Conservation (phyloP, 2,888 invertebrate genomes). For the Lasioglossum figueresi region DNA sequence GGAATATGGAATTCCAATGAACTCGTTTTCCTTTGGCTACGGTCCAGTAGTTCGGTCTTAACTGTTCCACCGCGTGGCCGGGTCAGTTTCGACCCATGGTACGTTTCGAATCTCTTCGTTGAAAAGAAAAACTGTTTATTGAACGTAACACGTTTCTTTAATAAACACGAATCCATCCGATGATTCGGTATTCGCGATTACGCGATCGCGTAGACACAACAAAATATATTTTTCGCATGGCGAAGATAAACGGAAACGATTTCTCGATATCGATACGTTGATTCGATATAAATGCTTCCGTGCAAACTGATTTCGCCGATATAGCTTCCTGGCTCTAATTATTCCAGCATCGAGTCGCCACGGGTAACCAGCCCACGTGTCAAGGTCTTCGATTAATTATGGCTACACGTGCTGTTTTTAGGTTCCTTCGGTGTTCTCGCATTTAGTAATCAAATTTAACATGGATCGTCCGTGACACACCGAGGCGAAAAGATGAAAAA, state of each 20-base stretch:
- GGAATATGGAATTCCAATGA: not conserved
- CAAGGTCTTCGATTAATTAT: constrained; percentile 66
- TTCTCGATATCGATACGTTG: not conserved
- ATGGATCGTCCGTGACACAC: not conserved
- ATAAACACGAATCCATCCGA: not conserved
- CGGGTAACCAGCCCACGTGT: constrained; percentile 65
- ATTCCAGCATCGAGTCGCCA: constrained; percentile 58
- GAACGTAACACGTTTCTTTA: not conserved
- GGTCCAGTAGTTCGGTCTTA: not conserved
- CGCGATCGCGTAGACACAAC: not conserved
- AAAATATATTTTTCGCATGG: not conserved
- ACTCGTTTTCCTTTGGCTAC: constrained; percentile 7
- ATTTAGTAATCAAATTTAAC: constrained; percentile 28
- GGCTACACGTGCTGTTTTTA: constrained; percentile 47
- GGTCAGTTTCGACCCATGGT: not conserved
- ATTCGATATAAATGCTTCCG: not conserved
- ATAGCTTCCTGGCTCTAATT: constrained; percentile 55
- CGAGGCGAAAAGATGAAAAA: constrained; percentile 28
- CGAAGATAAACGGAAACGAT: not conserved
- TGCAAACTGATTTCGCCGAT: constrained; percentile 34
- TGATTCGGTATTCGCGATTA: not conserved
- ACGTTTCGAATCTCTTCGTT: not conserved
- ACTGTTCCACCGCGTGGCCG: not conserved
- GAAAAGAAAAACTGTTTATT: not conserved
- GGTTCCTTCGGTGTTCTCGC: constrained; percentile 36